Base-by-base conservation (phyloP, 1,140 invertebrate genomes). In the Dreissena rostriformis region DNA sequence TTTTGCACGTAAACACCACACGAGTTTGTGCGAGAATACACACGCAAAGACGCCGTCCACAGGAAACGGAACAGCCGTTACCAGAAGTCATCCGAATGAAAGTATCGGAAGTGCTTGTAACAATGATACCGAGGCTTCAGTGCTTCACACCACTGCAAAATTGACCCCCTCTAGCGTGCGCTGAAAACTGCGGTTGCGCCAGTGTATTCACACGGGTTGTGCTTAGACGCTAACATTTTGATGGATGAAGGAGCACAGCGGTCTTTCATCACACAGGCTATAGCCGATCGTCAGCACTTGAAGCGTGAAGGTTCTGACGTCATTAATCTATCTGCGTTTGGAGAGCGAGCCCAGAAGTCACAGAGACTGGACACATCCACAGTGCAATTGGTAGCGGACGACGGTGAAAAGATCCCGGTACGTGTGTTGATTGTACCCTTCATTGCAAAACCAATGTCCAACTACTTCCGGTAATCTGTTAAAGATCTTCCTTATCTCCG, bases 241-340 rank as follows among this genome's bases (percentile, higher is more conserved):
- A 52, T 86, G 6, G 85, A 86, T 52, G 85, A 86, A 73, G 80
- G 80, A 15, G 52, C 73, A 1, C 77, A 80, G 29, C 28, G 51
- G 12, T 49, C 15, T 15, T 72, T 72, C 26, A 72, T 72, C 22
- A 72, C 70, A 17, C 28, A 72, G 39, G 52, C 8, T 14, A 22
- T 72, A 15, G 49, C 70, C 12, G 22, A 72, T 22, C 28, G 8
- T 19, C 14, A 14, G n/a, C 7, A 49, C 7, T 39, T 28, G 7
- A 19, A 29, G 67, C 11, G 53, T 12, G 53, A 12, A 11, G 53
- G 53, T 12, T 12, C 11, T 57, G 53, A 57, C 53, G 53, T 57
- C 53, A 14, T 14, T 57, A 57, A 66, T 19, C 19, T 12, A 14
- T 19, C 28, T 6, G 17, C 2, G 19, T 75, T 82, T 39, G 61